These are phyloP conservation scores for Drosophila peninsularis DNA, from an alignment of 2,888 invertebrate species.

Conservation along the genomic window DNA sequence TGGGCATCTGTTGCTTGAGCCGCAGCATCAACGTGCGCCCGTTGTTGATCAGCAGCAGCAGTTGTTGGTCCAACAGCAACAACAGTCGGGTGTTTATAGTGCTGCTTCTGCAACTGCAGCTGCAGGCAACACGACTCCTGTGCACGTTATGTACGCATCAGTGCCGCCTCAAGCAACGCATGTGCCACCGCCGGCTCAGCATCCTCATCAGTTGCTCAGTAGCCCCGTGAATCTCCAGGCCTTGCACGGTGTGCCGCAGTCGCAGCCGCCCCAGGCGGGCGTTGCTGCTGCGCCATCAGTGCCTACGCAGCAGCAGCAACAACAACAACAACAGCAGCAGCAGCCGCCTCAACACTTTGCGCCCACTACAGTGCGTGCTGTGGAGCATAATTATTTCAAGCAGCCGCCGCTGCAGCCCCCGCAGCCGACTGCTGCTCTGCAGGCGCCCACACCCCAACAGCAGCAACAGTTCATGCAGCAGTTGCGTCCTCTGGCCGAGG, in stretches of 20 bases:
- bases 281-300: constrained; percentile 38
- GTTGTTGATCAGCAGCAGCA: constrained; percentile 47
- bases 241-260: constrained; percentile 50
- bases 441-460: constrained; percentile 86
- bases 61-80: constrained; percentile 51
- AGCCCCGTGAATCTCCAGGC: constrained; percentile 77
- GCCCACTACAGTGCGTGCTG: constrained; percentile 87
- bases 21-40: constrained; percentile 45
- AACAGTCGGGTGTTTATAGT: constrained; percentile 53
- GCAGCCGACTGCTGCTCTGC: constrained; percentile 44
- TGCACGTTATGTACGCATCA: constrained; percentile 73
- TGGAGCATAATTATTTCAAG: constrained; percentile 88
- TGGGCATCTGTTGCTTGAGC: constrained; percentile 46
- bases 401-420: constrained; percentile 60
- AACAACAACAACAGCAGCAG: constrained; percentile 28
- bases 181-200: constrained; percentile 45
- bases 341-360: constrained; percentile 78
- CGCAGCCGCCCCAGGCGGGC: constrained; percentile 51
- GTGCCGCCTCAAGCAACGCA: constrained; percentile 51
- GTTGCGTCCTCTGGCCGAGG: constrained; percentile 89
- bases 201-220: constrained; percentile 70
- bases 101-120: constrained; percentile 46
- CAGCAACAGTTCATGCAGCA: constrained; percentile 88
- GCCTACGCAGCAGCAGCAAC: constrained; percentile 16
- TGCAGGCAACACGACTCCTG: constrained; percentile 72